phyloP scores from a whole-genome alignment of 2,888 invertebrate species.

The Callinectes sapidus region DNA sequence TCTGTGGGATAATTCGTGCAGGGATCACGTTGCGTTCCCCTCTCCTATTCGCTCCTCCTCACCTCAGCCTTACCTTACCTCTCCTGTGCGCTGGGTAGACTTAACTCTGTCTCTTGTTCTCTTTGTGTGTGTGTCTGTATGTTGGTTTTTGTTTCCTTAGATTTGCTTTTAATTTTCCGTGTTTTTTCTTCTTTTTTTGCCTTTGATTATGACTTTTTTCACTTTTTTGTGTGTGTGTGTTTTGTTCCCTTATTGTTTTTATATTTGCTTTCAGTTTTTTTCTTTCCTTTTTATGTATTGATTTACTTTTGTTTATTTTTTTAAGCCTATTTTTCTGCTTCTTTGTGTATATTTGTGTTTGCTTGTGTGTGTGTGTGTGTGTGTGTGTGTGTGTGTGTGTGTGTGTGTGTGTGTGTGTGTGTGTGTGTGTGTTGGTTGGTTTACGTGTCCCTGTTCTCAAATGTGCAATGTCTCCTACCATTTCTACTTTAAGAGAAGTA shows the following conservation, averaged over 20 bases:
- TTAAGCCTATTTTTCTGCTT: background rate
- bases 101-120: background rate
- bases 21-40: slow-evolving; percentile 1
- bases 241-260: too few relatives aligned
- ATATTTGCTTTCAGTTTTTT: background rate
- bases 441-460: too few relatives aligned
- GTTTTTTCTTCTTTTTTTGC: too few relatives aligned
- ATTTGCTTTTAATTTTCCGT: too few relatives aligned
- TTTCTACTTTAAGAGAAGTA: too few relatives aligned
- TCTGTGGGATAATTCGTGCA: slow-evolving; percentile 3
- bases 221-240: too few relatives aligned
- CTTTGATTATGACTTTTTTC: too few relatives aligned
- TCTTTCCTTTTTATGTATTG: too few relatives aligned
- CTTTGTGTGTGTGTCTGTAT: background rate
- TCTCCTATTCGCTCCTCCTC: background rate
- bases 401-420: background rate
- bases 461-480: too few relatives aligned
- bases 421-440: background rate
- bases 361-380: background rate
- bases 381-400: background rate
- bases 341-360: background rate
- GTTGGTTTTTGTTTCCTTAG: too few relatives aligned
- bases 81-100: background rate
- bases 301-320: too few relatives aligned
- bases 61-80: background rate